These are phyloP conservation scores for Orchestia grillus DNA, from an alignment of 1,140 invertebrate species.

Conservation along the genomic window DNA sequence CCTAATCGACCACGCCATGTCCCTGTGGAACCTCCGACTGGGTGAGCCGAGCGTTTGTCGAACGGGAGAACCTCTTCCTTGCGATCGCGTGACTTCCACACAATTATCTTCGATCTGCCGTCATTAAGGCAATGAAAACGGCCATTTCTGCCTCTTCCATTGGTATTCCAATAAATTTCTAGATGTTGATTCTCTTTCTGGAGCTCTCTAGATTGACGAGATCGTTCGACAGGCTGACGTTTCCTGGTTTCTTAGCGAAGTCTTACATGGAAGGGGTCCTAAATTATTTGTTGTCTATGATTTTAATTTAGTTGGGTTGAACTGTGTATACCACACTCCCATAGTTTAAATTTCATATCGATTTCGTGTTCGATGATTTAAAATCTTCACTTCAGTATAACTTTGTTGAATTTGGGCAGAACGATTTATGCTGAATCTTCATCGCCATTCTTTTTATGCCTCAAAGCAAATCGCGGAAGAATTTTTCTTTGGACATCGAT, in stretches of 20 bases:
- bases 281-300: background rate
- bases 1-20: background rate
- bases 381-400: background rate
- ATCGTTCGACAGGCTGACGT: background rate
- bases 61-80: background rate
- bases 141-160: background rate
- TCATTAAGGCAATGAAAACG: background rate
- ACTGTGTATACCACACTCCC: background rate
- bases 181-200: background rate
- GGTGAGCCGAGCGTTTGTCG: background rate
- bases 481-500: background rate
- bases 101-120: conserved; percentile 12
- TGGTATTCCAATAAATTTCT: background rate
- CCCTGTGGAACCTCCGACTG: background rate
- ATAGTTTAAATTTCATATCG: background rate
- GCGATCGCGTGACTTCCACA: conserved; percentile 6
- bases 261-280: background rate
- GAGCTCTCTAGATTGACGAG: background rate
- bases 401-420: background rate
- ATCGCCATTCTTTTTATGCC: background rate
- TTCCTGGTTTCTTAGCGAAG: background rate
- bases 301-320: background rate
- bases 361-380: background rate
- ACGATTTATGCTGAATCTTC: background rate
- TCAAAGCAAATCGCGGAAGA: background rate